Evolutionary conservation across 2,797 vertebrate genomes (phyloP).

Genomic region (Dallia pectoralis): DNA sequence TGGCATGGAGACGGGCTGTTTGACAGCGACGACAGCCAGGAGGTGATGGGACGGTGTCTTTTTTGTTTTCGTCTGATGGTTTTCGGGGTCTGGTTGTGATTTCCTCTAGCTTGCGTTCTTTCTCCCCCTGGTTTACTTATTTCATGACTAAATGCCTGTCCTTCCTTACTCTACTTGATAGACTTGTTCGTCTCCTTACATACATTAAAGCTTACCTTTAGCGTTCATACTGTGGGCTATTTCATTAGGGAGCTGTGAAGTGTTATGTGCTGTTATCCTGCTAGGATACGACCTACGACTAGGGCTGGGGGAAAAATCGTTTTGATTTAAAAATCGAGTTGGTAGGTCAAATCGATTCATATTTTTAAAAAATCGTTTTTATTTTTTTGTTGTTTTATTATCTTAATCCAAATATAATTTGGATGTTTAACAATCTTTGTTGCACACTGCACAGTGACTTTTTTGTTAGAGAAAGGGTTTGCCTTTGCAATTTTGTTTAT

Average conservation of each 20-base stretch:
- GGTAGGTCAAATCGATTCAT: no score
- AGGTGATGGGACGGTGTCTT: constrained; percentile 55
- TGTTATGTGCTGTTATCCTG: neutral
- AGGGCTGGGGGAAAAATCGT: no score
- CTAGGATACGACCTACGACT: neutral
- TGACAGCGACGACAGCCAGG: constrained; percentile 65
- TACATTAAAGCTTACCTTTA: neutral
- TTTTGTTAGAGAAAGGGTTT: no score
- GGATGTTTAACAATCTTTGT: no score
- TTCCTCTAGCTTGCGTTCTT: neutral
- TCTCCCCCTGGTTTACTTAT: constrained; percentile 29
- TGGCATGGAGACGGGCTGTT: constrained; percentile 69
- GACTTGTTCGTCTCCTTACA: neutral
- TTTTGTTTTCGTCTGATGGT: constrained; percentile 43
- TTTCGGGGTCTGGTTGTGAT: constrained; percentile 8
- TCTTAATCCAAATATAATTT: no score
- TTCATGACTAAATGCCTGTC: neutral
- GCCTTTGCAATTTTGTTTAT: no score
- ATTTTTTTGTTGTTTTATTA: no score
- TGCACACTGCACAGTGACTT: no score
- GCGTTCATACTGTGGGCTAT: neutral
- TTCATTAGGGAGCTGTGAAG: neutral
- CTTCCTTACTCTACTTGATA: constrained; percentile 7
- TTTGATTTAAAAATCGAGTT: no score
- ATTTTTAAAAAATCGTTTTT: no score